Base-by-base conservation (phyloP, 2,113 vertebrate genomes). In the Narcine bancroftii region DNA sequence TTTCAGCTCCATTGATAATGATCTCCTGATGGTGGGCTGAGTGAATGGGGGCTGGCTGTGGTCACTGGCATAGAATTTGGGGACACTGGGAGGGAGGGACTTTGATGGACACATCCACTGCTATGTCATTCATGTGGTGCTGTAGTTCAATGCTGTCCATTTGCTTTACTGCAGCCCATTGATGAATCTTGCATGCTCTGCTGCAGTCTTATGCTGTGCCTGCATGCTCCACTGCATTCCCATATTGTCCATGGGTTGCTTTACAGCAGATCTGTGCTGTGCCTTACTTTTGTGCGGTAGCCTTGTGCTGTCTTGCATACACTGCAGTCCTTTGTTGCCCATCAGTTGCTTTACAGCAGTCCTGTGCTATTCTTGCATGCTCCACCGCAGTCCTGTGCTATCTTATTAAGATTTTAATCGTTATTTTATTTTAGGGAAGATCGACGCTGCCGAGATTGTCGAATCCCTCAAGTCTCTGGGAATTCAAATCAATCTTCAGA, bases 371-470 rank as follows among this genome's bases (percentile, higher is more conserved):
- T 47, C 0, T 79, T 45, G 24, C 42, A 10, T 5, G 0, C 76
- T 47, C 6, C 11, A 29, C 45, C 1, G 39, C 76, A 5, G 76
- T 29, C 76, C 76, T 50, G 24, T 3, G 42, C 76, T 26, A 7
- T 13, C 2, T 53, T 6, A 29, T 56, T 29, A 24, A 19, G 6
- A 21, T 45, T 6, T 53, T 50, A 15, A 13, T 56, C 11, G 13
- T 42, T 89, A 6, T 94, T 94, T 95, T 92, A 93, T 93, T 93
- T 94, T 94, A 99, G 98, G 98, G 47, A 96, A 95, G 94, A 98
- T 98, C 93, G 98, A 99, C 92, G 95, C 97, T 92, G 96, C 97
- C 19, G 98, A 99, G 95, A 97, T 99, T 94, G 96, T 98, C 92
- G 97, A 98, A 95, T 96, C 96, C 76, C 97, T 99, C 73, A 95